Conservation (phyloP, 2,888 invertebrate species). For the Scrobipalpa costella region DNA sequence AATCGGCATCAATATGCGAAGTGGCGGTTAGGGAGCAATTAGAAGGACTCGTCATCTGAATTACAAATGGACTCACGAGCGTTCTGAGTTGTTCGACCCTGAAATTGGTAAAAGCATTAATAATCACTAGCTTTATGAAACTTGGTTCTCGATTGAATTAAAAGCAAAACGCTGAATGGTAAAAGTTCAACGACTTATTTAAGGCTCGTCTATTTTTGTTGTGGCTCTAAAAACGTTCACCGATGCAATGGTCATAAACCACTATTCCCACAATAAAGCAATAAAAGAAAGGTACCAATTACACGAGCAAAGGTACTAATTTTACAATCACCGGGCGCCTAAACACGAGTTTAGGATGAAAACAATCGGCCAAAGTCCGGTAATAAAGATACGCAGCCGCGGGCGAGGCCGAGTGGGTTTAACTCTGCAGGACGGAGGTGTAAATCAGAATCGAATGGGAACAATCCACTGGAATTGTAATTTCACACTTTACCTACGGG, state of each 20-base stretch:
- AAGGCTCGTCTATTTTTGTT: not conserved
- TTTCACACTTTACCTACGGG: conserved; percentile 14
- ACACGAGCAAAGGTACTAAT: conserved; percentile 23
- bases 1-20: conserved; percentile 55
- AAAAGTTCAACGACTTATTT: not conserved
- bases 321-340: conserved; percentile 19
- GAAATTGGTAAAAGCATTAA: conserved; percentile 13
- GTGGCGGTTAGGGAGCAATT: conserved; percentile 62
- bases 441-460: conserved; percentile 14
- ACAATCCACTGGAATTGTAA: conserved; percentile 9
- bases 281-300: conserved; percentile 22
- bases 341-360: conserved; percentile 24
- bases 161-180: not conserved
- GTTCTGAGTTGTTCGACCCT: conserved; percentile 18
- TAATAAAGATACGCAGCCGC: conserved; percentile 22
- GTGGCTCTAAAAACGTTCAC: conserved; percentile 3
- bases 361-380: conserved; percentile 20
- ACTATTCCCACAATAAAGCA: conserved; percentile 15
- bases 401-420: conserved; percentile 12
- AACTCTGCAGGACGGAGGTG: not conserved
- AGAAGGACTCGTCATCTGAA: conserved; percentile 64
- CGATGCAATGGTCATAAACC: not conserved
- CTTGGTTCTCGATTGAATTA: not conserved
- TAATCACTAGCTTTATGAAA: not conserved
- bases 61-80: conserved; percentile 55